phyloP scores from a whole-genome alignment of 2,888 invertebrate genomes.

The Noctua janthe region DNA sequence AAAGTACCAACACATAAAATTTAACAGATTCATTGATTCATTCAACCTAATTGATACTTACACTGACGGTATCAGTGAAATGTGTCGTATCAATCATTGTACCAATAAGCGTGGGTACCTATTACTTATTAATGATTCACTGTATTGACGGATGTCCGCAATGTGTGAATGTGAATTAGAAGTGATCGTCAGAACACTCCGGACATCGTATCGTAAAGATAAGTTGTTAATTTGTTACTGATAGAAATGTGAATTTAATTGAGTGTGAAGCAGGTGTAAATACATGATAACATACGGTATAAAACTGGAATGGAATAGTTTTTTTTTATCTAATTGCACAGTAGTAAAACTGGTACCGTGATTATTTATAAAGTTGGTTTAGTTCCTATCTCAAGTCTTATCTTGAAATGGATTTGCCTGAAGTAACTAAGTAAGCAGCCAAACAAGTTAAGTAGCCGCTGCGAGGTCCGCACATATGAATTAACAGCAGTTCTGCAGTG shows the following conservation, averaged over 20 bases:
- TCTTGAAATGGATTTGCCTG: not conserved
- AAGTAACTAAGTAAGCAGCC: not conserved
- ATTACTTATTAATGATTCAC: constrained; percentile 54
- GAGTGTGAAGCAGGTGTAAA: constrained; percentile 21
- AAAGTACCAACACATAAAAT: constrained; percentile 25
- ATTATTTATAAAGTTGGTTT: not conserved
- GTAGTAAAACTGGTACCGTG: not conserved
- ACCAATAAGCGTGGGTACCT: constrained; percentile 36
- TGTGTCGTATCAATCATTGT: constrained; percentile 53
- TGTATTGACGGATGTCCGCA: constrained; percentile 51
- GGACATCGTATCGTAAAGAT: constrained; percentile 29
- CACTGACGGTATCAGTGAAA: constrained; percentile 34
- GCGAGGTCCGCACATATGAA: not conserved
- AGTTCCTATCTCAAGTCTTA: not conserved
- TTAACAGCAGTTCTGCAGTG: not conserved
- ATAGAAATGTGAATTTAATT: constrained; percentile 41
- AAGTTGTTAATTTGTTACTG: constrained; percentile 30
- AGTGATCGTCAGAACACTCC: not conserved
- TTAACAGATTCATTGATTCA: constrained; percentile 24
- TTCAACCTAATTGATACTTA: constrained; percentile 46
- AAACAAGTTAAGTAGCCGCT: not conserved
- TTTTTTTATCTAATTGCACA: not conserved
- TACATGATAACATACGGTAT: not conserved
- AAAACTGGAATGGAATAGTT: constrained; percentile 13
- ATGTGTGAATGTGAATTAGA: constrained; percentile 48